A percentile compares a stretch with the other conserved stretches of the same genome.
Evolutionary conservation across 2,113 vertebrate species (phyloP).

Genomic region (Percina caprodes): DNA sequence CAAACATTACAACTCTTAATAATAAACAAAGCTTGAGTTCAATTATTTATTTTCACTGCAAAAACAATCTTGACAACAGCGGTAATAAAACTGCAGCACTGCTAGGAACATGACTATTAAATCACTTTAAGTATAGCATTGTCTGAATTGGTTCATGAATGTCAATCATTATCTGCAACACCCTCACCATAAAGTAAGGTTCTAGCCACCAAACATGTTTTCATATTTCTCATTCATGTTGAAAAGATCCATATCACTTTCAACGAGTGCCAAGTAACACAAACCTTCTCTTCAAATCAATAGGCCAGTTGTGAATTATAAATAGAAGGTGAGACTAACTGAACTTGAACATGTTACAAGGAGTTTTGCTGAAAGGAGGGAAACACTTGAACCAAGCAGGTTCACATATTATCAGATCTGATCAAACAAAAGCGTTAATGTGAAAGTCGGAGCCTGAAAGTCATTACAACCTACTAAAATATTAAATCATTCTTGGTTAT

Average conservation of each 20-base stretch:
- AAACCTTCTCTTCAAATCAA: conserved; percentile 27
- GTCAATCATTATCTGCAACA: background rate
- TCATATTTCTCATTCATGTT: background rate
- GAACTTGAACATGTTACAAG: conserved; percentile 19
- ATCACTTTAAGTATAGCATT: background rate
- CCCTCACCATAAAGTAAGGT: background rate
- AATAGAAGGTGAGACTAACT: conserved; percentile 31
- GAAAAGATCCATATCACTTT: background rate
- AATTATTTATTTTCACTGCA: background rate
- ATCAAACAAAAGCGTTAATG: background rate
- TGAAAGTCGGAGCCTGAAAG: background rate
- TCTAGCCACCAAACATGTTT: background rate
- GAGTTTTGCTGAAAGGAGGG: background rate
- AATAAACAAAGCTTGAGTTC: background rate
- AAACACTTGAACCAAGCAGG: background rate
- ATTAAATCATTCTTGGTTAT: background rate
- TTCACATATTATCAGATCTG: conserved; percentile 9
- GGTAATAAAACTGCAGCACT: background rate
- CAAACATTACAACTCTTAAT: background rate
- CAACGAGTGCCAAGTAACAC: conserved; percentile 3
- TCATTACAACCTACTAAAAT: background rate
- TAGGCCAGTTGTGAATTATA: conserved; percentile 30
- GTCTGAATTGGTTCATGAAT: background rate
- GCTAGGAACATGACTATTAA: background rate
- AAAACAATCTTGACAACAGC: background rate